Evolutionary conservation across 2,888 invertebrate genomes (phyloP), one percentile per base, ranked within the genome.

Genomic region (Lissonota sp.): DNA sequence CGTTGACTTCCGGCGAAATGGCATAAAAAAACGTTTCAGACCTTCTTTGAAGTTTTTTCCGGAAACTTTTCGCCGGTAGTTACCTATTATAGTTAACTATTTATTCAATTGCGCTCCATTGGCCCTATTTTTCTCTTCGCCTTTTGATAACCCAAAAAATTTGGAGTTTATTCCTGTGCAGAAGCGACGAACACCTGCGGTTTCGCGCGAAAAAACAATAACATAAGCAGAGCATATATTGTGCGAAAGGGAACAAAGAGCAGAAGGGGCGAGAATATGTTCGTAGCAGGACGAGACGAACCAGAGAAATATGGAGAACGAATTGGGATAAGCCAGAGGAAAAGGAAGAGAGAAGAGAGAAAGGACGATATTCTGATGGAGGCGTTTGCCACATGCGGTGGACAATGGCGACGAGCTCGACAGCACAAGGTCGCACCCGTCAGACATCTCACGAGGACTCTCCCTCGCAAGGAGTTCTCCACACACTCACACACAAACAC

Each of bases 401-500:
- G 87, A 89, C 89, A 89, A 89, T 89, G 89, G 88, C 89, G 89
- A 89, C 87, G 87, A 86, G 87, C 84, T 84, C 85, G 89, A 89
- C 89, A 87, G 88, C 86, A 89, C 89, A 89, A 89, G 88, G 89
- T 88, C 88, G 88, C 87, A 84, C 81, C 83, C 78, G 73, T 78
- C 72, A 71, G 55, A 76, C 71, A 58, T 46, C 62, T 60, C 70
- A 64, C 64, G 72, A 60, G 8, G 74, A 64, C 51, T 42, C 72
- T 74, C 71, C 62, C 62, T 62, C 67, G 55, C 58, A 42, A 58
- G 60, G 49, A 64, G 46, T 58, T 49, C 76, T 70, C n/a, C 63
- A 12, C 64, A 53, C 10, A 40, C 37, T 49, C 46, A 46, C 55
- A 6, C 53, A 12, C n/a, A n/a, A n/a, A n/a, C 14, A 53, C 14